Base-by-base conservation (phyloP, 2,888 invertebrate species). In the Ophion ventricosus region DNA sequence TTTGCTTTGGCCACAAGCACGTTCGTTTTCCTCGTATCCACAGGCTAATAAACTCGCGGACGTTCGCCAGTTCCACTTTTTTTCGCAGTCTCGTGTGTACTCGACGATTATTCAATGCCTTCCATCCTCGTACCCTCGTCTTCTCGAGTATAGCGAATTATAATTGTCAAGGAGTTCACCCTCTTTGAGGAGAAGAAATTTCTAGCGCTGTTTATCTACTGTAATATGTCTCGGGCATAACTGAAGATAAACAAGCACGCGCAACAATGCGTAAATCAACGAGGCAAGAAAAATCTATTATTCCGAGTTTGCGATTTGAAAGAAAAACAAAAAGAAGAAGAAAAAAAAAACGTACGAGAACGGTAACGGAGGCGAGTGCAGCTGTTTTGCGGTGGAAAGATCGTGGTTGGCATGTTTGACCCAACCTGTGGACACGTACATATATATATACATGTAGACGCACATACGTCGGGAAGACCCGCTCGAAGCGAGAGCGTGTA, bases 41-140 rank as follows among this genome's bases (percentile, higher is more conserved):
- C 43, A 3, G 11, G 14, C 43, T 43, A 43, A 43, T 43, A 49
- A 49, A 20, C 69, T 54, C 54, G 29, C 26, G 20, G 10, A 70
- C 56, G 5, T 29, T 70, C 3, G 11, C 14, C 23, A 23, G 20
- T 64, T 63, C 57, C 43, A 26, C 10, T 40, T 64, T 29, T 29
- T 23, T 64, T 70, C 75, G 57, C 57, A 40, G 54, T 35, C 76
- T 76, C 76, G 66, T 80, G 80, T 80, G 61, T 76, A 56, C 80
- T 73, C 76, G 76, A 35, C 72, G 64, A 76, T 80, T 83, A 80
- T 83, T 80, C 67, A 57, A 83, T 80, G 59, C 35, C 64, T 66
- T 59, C 57, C 29, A 40, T 56, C 40, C 59, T n/a, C n/a, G 64
- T 25, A 25, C 72, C 69, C 57, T 57, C 57, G 75, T 17, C 20